These are phyloP conservation scores for Callithrix jacchus DNA, from an alignment of 2,113 vertebrate genomes.

Conservation along the genomic window DNA sequence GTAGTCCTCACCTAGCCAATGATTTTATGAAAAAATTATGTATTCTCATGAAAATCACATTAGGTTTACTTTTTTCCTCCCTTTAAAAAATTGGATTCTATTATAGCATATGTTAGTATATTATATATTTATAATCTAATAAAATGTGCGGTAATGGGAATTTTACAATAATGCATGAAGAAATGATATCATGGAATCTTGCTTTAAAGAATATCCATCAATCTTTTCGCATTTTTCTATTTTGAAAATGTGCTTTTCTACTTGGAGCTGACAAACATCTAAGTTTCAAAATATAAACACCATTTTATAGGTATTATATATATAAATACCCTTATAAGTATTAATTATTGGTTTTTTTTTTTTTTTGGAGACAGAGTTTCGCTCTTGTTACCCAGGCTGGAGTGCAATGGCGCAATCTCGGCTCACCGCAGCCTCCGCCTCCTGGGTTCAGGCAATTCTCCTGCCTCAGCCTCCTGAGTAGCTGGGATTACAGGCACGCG, in stretches of 20 bases:
- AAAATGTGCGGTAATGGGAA: background rate
- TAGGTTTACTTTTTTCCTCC: background rate
- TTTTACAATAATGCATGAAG: background rate
- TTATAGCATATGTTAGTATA: background rate
- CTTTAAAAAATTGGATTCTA: background rate
- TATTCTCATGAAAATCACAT: background rate
- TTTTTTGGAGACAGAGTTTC: too few relatives aligned
- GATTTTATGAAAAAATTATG: background rate
- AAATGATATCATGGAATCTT: background rate
- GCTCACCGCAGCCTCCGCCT: too few relatives aligned
- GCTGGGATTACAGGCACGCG: too few relatives aligned
- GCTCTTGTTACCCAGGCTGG: too few relatives aligned
- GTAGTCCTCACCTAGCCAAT: background rate
- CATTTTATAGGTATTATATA: too few relatives aligned
- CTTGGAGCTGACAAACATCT: background rate
- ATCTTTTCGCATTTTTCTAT: conserved; percentile 5
- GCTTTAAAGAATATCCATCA: background rate
- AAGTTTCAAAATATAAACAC: background rate
- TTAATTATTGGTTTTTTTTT: background rate
- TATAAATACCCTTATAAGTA: background rate
- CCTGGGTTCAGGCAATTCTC: too few relatives aligned
- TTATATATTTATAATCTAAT: background rate
- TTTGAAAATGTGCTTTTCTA: background rate
- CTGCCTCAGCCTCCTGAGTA: too few relatives aligned
- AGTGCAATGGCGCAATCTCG: too few relatives aligned